Base-by-base conservation (phyloP, 1,140 invertebrate species). In the Trichoplusia ni region DNA sequence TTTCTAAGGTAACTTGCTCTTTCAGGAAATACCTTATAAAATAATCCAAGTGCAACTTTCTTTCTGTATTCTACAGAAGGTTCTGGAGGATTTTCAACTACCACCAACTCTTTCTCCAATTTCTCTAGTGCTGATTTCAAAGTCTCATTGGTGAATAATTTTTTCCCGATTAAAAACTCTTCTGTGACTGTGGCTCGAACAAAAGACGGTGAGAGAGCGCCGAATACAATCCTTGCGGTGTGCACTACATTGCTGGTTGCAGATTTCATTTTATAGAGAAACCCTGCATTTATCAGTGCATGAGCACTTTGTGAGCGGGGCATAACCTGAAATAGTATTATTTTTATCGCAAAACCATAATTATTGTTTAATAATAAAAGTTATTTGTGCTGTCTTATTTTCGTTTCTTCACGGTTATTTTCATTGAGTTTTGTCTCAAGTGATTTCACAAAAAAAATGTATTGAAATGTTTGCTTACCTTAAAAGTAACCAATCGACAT, bases 221-320 rank as follows among this genome's bases (percentile, higher is more conserved):
- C 93, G 74, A 88, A 93, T 8, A 93, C 84, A 61, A 85, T 78
- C n/a, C 87, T 91, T 3, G 92, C 93, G 19, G 31, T 25, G 86
- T 13, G 0, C 0, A 58, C 54, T 2, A 16, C 9, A 6, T 58
- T 58, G 3, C 11, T n/a, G 31, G 14, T 42, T 0, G 13, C 14
- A n/a, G n/a, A n/a, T 14, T 9, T 93, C 0, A 95, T 72, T 83
- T 93, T 92, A 37, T 93, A 92, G 0, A 93, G 82, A 75, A 96
- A 95, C 2, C 93, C 95, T 37, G 94, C 93, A 74, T 95, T 95
- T 0, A 96, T 93, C 54, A 93, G 92, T 0, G 95, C 94, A 77
- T 95, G 94, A 0, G 95, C 92, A 77, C 95, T 95, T 84, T 94
- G 93, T 7, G 92, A 91, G 63, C 94, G 88, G 4, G 93, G 93